Conservation (phyloP, 2,113 vertebrate species). For the Tamias sibiricus region DNA sequence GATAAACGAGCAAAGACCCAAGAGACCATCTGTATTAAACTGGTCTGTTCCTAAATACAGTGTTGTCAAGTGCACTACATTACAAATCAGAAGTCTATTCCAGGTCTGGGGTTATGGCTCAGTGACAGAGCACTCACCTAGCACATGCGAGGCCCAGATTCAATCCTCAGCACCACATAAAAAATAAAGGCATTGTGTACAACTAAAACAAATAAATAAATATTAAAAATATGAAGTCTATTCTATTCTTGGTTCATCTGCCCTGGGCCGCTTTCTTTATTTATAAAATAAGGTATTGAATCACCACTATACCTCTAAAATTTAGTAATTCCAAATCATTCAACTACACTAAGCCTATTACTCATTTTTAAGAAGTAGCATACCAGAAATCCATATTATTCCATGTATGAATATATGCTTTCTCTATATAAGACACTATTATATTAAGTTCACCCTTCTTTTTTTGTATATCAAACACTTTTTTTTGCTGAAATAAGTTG, state of each 20-base stretch:
- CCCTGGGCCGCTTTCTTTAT: not conserved
- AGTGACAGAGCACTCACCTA: too few relatives aligned
- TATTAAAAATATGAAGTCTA: too few relatives aligned
- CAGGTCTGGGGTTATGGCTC: too few relatives aligned
- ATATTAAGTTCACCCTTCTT: not conserved
- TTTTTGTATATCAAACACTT: not conserved
- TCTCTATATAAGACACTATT: not conserved
- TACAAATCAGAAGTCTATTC: not conserved
- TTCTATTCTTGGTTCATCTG: not conserved
- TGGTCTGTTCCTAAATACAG: not conserved
- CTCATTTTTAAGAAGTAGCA: not conserved
- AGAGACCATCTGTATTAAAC: not conserved
- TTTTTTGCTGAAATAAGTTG: not conserved
- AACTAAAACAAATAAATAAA: too few relatives aligned
- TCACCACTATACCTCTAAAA: not conserved
- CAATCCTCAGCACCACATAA: too few relatives aligned
- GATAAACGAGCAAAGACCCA: not conserved
- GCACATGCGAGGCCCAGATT: too few relatives aligned
- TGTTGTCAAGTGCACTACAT: not conserved
- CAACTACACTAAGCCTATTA: not conserved
- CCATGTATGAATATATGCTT: not conserved
- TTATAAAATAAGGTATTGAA: slow-evolving; percentile 6
- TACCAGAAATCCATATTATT: not conserved
- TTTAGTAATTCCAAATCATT: not conserved
- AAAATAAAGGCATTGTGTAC: too few relatives aligned